These are phyloP conservation scores for Caenorhabditis virilis DNA, from an alignment of 2,888 invertebrate genomes.

Conservation along the genomic window DNA sequence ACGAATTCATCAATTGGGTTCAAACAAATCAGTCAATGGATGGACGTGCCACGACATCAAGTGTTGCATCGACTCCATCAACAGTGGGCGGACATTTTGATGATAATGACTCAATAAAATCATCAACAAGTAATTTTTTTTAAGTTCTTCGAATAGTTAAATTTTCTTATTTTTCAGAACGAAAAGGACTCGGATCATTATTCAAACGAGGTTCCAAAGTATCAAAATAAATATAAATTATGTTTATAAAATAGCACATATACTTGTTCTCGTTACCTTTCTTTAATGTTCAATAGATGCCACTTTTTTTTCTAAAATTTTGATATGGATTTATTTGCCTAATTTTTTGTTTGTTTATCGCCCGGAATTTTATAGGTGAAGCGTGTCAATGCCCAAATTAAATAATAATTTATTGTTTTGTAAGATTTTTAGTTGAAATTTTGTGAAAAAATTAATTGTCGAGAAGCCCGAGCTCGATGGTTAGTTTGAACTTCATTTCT, in stretches of 20 bases:
- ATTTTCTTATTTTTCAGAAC: slow-evolving; percentile 19
- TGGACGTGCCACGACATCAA: slow-evolving; percentile 21
- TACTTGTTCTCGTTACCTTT: background rate
- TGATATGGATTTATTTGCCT: too few species aligned
- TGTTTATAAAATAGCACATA: background rate
- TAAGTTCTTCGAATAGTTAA: background rate
- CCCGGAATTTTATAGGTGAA: slow-evolving; percentile 2
- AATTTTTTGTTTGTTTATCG: background rate
- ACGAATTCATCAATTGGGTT: slow-evolving; percentile 50
- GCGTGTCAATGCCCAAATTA: background rate
- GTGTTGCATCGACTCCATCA: slow-evolving; percentile 24
- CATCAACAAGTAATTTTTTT: slow-evolving; percentile 16
- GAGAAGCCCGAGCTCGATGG: slow-evolving; percentile 33
- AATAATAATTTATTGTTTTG: background rate
- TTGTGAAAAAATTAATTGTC: slow-evolving; percentile 1
- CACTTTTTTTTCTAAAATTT: too few species aligned
- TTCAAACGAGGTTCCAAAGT: slow-evolving; percentile 41
- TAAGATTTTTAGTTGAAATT: background rate
- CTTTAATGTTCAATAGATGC: too few species aligned
- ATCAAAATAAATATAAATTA: slow-evolving; percentile 16
- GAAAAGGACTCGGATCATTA: slow-evolving; percentile 38
- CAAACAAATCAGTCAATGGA: slow-evolving; percentile 38
- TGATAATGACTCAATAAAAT: slow-evolving; percentile 43
- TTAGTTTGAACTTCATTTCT: background rate
- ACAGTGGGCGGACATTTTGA: slow-evolving; percentile 22